Evolutionary conservation across 2,888 invertebrate species (phyloP).

Genomic region (Stegana nigrithorax): DNA sequence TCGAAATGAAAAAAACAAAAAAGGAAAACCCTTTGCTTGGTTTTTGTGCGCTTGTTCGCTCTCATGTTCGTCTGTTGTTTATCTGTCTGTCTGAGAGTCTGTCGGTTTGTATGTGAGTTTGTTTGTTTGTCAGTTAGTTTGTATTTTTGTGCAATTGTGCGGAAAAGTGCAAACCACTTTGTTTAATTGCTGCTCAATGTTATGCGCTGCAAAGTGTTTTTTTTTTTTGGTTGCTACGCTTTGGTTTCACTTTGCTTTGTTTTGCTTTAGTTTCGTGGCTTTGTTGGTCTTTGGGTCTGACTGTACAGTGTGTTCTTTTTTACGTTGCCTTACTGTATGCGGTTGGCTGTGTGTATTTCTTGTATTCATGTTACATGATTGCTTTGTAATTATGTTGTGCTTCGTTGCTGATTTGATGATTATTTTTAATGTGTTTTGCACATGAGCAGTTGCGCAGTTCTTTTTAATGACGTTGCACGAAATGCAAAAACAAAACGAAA

Average conservation of each 20-base stretch:
- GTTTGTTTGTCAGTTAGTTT: constrained; percentile 3
- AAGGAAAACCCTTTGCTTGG: neutral
- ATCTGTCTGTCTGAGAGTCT: too few relatives aligned
- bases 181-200: constrained; percentile 20
- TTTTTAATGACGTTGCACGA: neutral
- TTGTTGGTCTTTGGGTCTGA: too few relatives aligned
- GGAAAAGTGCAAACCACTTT: constrained; percentile 28
- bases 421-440: neutral
- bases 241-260: too few relatives aligned
- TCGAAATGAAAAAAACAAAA: too few relatives aligned
- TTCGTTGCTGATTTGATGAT: neutral
- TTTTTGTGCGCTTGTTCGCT: neutral
- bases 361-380: too few relatives aligned
- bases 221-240: neutral
- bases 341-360: too few relatives aligned
- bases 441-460: neutral
- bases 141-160: constrained; percentile 21
- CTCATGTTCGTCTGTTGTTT: neutral
- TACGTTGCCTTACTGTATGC: neutral
- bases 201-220: neutral
- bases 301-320: neutral
- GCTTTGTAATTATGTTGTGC: constrained; percentile 11
- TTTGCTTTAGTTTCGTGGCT: neutral
- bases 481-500: neutral
- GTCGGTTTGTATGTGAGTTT: neutral